A percentile compares a stretch with the other conserved stretches of the same genome.
Conservation (phyloP, 2,888 invertebrate genomes). For the Polymixis flavicincta region DNA sequence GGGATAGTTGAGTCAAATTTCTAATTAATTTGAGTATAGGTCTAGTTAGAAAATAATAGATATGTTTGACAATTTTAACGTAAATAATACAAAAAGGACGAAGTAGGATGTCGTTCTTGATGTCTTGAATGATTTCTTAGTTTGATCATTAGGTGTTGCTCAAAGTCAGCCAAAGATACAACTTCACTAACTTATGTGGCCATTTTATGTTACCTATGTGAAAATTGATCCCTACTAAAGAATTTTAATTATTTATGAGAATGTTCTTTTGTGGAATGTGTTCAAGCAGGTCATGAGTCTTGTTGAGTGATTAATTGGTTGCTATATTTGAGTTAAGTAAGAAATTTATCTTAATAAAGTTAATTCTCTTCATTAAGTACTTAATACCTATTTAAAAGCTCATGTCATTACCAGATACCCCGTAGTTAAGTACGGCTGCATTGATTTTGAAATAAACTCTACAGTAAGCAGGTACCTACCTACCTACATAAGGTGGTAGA, state of each 20-base stretch:
- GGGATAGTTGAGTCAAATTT: neutral
- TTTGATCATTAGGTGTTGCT: neutral
- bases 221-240: neutral
- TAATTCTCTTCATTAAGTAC: no score
- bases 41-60: conserved; percentile 3
- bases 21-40: neutral
- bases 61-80: neutral
- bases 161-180: neutral
- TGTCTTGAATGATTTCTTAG: neutral
- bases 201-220: neutral
- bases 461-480: neutral
- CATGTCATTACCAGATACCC: no score
- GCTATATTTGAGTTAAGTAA: no score
- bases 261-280: no score
- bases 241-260: neutral
- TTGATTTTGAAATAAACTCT: neutral
- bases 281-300: no score
- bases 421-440: no score
- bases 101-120: neutral
- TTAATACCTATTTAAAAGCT: no score
- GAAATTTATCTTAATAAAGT: no score
- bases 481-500: neutral
- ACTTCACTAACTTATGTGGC: neutral
- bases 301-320: no score
- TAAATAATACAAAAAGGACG: neutral